A percentile compares a stretch with the other conserved stretches of the same genome.
Conservation (phyloP, 2,113 vertebrate genomes). For the Tachysurus fulvidraco region DNA sequence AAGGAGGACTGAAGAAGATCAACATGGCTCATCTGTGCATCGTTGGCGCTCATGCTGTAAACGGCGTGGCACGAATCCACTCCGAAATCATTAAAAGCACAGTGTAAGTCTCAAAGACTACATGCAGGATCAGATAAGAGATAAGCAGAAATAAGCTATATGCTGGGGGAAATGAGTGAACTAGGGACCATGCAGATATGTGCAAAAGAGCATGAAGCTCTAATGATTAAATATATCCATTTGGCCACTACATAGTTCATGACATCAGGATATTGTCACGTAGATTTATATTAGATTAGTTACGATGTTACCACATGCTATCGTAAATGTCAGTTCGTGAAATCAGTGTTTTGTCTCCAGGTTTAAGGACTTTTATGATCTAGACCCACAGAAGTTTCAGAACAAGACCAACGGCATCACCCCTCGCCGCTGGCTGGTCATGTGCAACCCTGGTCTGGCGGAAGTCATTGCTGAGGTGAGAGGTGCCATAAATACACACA, state of each 20-base stretch:
- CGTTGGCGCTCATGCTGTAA: slow-evolving; percentile 86
- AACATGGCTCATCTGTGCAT: slow-evolving; percentile 94
- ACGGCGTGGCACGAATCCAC: slow-evolving; percentile 89
- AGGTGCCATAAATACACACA: neutral
- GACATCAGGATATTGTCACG: neutral
- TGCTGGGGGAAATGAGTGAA: neutral
- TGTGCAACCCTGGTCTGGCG: slow-evolving; percentile 89
- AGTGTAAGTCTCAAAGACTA: slow-evolving; percentile 69
- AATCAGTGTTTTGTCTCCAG: slow-evolving; percentile 61
- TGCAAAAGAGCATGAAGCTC: neutral
- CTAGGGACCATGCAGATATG: neutral
- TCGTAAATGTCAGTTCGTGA: neutral
- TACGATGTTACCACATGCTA: neutral
- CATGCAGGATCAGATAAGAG: neutral
- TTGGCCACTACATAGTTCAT: too few relatives aligned
- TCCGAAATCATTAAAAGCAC: slow-evolving; percentile 89
- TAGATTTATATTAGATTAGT: neutral
- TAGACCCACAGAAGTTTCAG: slow-evolving; percentile 90
- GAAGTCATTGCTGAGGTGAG: slow-evolving; percentile 90
- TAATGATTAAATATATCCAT: neutral
- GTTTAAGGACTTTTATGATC: slow-evolving; percentile 91
- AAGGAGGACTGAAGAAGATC: slow-evolving; percentile 82
- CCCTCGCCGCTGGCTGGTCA: slow-evolving; percentile 88
- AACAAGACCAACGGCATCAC: slow-evolving; percentile 95
- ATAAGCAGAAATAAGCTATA: neutral